Conservation (phyloP, 2,888 invertebrate genomes). For the Isoperla grammatica region DNA sequence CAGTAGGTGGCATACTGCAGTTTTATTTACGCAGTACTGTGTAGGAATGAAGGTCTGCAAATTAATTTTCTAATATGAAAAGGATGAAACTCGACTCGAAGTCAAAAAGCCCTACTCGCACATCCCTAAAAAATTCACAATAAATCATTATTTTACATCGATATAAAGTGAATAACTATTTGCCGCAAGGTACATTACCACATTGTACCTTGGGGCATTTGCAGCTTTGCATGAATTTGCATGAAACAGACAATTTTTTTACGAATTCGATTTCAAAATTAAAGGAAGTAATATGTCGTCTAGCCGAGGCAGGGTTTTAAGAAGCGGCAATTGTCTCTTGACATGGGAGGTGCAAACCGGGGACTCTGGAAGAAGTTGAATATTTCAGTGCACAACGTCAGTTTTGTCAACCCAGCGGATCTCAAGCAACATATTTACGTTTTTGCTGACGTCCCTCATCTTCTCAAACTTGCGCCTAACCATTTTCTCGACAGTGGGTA, state of each 20-base stretch:
- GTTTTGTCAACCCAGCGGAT: background rate
- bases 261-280: slow-evolving; percentile 33
- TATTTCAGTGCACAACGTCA: background rate
- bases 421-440: background rate
- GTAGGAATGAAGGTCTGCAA: too few species aligned
- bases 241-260: slow-evolving; percentile 18
- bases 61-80: too few species aligned
- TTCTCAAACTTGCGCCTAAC: background rate
- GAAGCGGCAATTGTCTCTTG: slow-evolving; percentile 35
- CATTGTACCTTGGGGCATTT: too few species aligned
- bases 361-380: background rate
- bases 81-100: too few species aligned
- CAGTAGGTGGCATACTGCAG: too few species aligned
- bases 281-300: slow-evolving; percentile 26
- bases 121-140: too few species aligned
- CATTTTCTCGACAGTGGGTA: background rate
- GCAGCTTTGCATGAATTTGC: too few species aligned
- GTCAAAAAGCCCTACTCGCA: too few species aligned
- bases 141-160: too few species aligned
- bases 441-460: slow-evolving; percentile 1
- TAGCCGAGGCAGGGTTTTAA: slow-evolving; percentile 32
- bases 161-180: too few species aligned
- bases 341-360: slow-evolving; percentile 30
- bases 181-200: too few species aligned
- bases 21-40: too few species aligned